A percentile compares a stretch with the other conserved stretches of the same genome.
Evolutionary conservation across 2,888 invertebrate genomes (phyloP).

Genomic region (Imbricaverruca yamaguchii): DNA sequence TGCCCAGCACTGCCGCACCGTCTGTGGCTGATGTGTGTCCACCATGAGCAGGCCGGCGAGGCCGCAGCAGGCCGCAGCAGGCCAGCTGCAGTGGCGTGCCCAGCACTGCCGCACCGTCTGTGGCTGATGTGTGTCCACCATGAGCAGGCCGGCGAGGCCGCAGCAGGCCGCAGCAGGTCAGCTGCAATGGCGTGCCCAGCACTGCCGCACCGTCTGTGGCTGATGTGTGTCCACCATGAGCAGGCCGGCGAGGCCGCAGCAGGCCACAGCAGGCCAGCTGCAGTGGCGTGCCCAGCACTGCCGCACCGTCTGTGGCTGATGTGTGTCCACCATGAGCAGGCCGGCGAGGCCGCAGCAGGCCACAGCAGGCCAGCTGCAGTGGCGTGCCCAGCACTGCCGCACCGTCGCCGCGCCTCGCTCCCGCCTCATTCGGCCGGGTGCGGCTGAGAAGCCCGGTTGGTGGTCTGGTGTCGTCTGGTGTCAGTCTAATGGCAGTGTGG

Average conservation of each 20-base stretch:
- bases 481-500: too few relatives aligned
- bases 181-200: not conserved
- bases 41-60: not conserved
- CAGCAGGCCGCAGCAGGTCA: not conserved
- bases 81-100: not conserved
- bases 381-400: not conserved
- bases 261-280: not conserved
- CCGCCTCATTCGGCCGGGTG: too few relatives aligned
- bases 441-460: too few relatives aligned
- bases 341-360: too few relatives aligned
- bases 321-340: too few relatives aligned
- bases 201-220: not conserved
- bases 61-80: not conserved
- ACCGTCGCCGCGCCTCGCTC: too few relatives aligned
- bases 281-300: not conserved
- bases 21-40: not conserved
- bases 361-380: not conserved
- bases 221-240: not conserved
- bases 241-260: not conserved
- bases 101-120: not conserved
- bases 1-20: not conserved
- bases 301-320: not conserved
- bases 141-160: not conserved
- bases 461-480: too few relatives aligned
- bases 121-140: not conserved